phyloP scores from a whole-genome alignment of 2,888 invertebrate species.

The Petrolisthes cinctipes region DNA sequence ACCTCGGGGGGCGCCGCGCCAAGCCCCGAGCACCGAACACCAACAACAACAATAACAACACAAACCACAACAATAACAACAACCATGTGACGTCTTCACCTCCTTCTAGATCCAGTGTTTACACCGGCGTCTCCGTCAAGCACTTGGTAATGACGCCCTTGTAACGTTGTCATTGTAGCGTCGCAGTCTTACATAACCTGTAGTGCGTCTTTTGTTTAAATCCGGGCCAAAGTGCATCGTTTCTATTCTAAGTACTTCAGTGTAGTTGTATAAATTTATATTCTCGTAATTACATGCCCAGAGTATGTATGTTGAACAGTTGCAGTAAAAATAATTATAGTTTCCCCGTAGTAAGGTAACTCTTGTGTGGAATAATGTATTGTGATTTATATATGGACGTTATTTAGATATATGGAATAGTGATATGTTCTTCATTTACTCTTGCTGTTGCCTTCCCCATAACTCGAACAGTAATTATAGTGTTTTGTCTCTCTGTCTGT shows the following conservation, averaged over 20 bases:
- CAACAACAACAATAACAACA: slow-evolving; percentile 36
- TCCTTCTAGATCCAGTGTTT: slow-evolving; percentile 34
- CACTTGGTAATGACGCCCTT: slow-evolving; percentile 43
- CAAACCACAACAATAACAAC: neutral
- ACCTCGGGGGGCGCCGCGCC: slow-evolving; percentile 58
- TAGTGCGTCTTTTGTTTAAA: neutral
- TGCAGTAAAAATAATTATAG: too few species aligned
- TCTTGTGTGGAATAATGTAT: too few species aligned
- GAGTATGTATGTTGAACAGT: too few species aligned
- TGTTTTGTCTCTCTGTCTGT: too few species aligned
- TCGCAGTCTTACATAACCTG: neutral
- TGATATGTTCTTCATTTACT: too few species aligned
- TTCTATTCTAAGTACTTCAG: neutral
- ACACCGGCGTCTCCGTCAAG: slow-evolving; percentile 58
- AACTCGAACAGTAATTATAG: too few species aligned
- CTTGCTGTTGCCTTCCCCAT: too few species aligned
- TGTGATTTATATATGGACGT: too few species aligned
- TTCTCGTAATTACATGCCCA: too few species aligned
- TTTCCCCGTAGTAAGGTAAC: too few species aligned
- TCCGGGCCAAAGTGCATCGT: neutral
- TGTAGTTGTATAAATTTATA: neutral
- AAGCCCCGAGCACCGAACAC: slow-evolving; percentile 43
- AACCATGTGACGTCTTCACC: slow-evolving; percentile 5
- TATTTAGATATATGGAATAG: too few species aligned
- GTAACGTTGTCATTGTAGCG: neutral